Conservation (phyloP, 2,888 invertebrate species). For the Eupithecia tripunctaria region DNA sequence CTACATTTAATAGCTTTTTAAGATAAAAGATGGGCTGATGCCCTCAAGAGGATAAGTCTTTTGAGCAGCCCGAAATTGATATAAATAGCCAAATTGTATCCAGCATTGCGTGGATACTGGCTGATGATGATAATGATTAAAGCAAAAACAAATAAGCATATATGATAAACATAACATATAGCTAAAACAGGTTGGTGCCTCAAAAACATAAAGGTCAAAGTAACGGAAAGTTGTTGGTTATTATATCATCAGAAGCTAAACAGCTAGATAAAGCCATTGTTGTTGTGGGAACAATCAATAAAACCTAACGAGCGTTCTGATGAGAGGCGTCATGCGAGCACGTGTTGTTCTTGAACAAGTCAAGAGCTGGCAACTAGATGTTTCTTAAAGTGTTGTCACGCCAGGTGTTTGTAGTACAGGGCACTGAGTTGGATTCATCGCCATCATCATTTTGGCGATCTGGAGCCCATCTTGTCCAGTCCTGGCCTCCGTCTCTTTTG, state of each 20-base stretch:
- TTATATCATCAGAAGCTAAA: constrained; percentile 5
- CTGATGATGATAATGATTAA: background rate
- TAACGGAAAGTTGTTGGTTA: background rate
- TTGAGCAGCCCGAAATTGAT: no score
- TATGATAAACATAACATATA: no score
- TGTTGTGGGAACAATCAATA: constrained; percentile 61
- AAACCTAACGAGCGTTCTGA: constrained; percentile 56
- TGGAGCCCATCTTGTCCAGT: no score
- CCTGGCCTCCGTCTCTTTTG: no score
- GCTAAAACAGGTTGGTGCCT: background rate
- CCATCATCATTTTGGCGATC: no score
- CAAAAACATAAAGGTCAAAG: constrained; percentile 6
- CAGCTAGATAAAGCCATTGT: constrained; percentile 17
- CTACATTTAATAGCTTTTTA: background rate
- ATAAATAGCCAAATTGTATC: background rate
- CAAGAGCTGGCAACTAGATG: background rate
- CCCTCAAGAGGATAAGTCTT: background rate
- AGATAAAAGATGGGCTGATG: background rate
- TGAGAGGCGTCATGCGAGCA: constrained; percentile 73
- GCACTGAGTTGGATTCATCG: no score
- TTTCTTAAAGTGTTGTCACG: no score
- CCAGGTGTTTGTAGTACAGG: no score
- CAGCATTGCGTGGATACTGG: background rate
- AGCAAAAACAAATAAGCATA: background rate
- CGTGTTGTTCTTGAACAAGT: constrained; percentile 61